Base-by-base conservation (phyloP, 2,113 vertebrate genomes). In the Prietella phreatophila region DNA sequence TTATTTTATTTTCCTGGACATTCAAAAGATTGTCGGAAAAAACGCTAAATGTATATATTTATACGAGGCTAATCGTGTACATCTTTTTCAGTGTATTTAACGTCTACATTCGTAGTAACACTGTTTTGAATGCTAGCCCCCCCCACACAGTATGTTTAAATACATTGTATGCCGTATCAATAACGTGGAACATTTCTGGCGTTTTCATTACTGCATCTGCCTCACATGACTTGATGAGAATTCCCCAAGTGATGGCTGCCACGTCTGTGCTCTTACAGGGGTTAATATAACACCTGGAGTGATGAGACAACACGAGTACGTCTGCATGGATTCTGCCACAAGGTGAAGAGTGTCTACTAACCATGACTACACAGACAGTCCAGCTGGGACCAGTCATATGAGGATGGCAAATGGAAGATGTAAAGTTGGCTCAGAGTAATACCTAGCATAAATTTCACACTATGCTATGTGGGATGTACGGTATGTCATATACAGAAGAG, bases 381-480 rank as follows among this genome's bases (percentile, higher is more conserved):
- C 93, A 94, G 88, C 92, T 91, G 91, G 87, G 89, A 91, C 86
- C 83, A 75, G 11, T 78, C 89, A 90, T 90, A 87, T 91, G 89
- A 91, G 89, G 89, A 92, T 14, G 39, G 58, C n/a, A 89, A 90
- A 91, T 89, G 91, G 92, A 92, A 93, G 91, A 94, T 93, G 92
- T 91, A 91, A 92, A 93, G 88, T 89, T 91, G 85, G 84, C 88
- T 86, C 20, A 88, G 89, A 89, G 90, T 90, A 92, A 87, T 92
- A 92, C 90, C 87, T 92, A 86, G 85, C 79, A 25, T 79, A 91
- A 91, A 93, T 92, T 91, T 91, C 91, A 90, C 91, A 15, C 30
- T 60, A 30, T 60, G 25, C 53, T 82, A 19, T 36, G 55, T 36
- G 19, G 9, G 55, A 36, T 13, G 5, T 11, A 58, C 58, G 50